phyloP scores from a whole-genome alignment of 2,888 invertebrate species.

The Antheraea yamamai region DNA sequence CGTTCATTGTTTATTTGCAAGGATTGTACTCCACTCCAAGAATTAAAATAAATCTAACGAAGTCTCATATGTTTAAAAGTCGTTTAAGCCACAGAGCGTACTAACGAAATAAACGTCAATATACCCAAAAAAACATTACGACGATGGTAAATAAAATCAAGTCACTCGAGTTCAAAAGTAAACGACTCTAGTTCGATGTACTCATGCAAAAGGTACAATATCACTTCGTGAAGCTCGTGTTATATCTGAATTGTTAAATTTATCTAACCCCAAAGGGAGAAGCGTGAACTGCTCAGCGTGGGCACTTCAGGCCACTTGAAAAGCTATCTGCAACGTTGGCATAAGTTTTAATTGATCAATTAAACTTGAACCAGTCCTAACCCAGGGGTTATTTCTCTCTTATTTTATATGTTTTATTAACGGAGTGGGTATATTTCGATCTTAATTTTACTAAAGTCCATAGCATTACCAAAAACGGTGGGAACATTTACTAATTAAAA shows the following conservation, averaged over 20 bases:
- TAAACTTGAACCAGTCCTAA: conserved; percentile 60
- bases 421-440: not conserved
- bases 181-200: not conserved
- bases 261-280: conserved; percentile 24
- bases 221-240: not conserved
- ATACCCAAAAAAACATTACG: not conserved
- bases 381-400: not conserved
- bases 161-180: not conserved
- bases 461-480: not conserved
- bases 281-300: conserved; percentile 26
- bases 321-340: conserved; percentile 45
- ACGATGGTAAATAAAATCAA: not conserved
- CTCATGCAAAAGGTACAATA: not conserved
- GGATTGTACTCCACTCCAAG: too few relatives aligned
- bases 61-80: too few relatives aligned
- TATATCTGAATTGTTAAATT: conserved; percentile 2
- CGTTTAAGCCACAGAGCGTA: too few relatives aligned
- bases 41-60: too few relatives aligned
- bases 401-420: conserved; percentile 16
- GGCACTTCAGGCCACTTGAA: conserved; percentile 27
- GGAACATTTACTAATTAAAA: not conserved
- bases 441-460: not conserved
- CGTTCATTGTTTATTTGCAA: too few relatives aligned
- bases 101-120: not conserved
- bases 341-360: conserved; percentile 76